These are phyloP conservation scores for Pharmacophagus antenor DNA, from an alignment of 2,888 invertebrate species.

Conservation along the genomic window DNA sequence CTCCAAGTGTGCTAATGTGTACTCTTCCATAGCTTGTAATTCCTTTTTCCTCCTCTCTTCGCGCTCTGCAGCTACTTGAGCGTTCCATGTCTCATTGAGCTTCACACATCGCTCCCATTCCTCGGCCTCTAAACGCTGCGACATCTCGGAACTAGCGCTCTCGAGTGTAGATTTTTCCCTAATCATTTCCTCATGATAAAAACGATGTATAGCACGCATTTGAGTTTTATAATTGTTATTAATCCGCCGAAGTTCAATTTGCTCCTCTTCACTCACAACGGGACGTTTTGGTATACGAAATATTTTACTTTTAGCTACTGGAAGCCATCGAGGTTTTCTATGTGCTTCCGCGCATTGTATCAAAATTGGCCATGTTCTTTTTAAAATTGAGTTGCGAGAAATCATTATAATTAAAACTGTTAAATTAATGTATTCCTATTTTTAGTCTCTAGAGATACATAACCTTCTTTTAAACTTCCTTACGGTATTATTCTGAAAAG, in stretches of 20 bases:
- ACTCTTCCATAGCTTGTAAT: slow-evolving; percentile 68
- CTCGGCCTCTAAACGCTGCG: slow-evolving; percentile 80
- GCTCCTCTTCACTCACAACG: slow-evolving; percentile 82
- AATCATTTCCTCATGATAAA: slow-evolving; percentile 76
- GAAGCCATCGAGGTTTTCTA: slow-evolving; percentile 90
- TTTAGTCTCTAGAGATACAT: neutral
- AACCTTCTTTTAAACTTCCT: slow-evolving; percentile 10
- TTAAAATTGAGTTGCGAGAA: slow-evolving; percentile 48
- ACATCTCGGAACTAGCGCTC: slow-evolving; percentile 78
- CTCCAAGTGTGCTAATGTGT: slow-evolving; percentile 68
- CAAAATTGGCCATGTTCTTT: slow-evolving; percentile 56
- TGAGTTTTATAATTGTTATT: slow-evolving; percentile 86
- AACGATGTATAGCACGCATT: slow-evolving; percentile 78
- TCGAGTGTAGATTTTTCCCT: slow-evolving; percentile 73
- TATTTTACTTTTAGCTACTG: slow-evolving; percentile 89
- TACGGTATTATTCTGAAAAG: neutral
- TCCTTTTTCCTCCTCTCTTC: slow-evolving; percentile 78
- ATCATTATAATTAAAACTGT: slow-evolving; percentile 37
- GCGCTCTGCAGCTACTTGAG: slow-evolving; percentile 80
- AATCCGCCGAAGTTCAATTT: slow-evolving; percentile 83
- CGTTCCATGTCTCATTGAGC: slow-evolving; percentile 87
- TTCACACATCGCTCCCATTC: slow-evolving; percentile 82
- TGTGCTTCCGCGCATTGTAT: slow-evolving; percentile 64
- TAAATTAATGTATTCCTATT: neutral
- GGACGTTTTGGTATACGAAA: slow-evolving; percentile 85